A percentile compares a stretch with the other conserved stretches of the same genome.
phyloP scores from a whole-genome alignment of 53 echinoderm and acorn worm species.

The Zoroaster sp. region DNA sequence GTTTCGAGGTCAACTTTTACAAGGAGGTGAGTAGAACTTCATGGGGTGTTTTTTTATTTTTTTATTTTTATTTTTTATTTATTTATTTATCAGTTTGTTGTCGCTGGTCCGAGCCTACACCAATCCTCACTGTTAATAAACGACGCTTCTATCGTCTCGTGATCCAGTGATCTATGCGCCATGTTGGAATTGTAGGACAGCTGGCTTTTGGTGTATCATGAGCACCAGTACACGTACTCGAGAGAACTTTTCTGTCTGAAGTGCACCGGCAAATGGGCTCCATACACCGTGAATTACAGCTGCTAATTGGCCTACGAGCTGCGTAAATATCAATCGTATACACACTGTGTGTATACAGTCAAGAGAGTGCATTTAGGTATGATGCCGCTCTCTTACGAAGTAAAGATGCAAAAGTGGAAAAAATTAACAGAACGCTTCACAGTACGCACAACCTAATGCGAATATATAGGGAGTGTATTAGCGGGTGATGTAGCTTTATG shows the following conservation, averaged over 20 bases:
- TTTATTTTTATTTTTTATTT: no score
- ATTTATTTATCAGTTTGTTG: no score
- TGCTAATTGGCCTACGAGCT: constrained; percentile 37
- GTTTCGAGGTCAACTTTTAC: no score
- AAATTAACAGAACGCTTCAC: neutral
- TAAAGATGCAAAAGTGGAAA: neutral
- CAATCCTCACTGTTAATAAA: no score
- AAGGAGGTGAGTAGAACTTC: no score
- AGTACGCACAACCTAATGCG: neutral
- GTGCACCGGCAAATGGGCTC: constrained; percentile 46
- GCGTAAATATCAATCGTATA: neutral
- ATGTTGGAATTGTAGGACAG: neutral
- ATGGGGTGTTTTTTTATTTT: no score
- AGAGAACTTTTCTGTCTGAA: constrained; percentile 28
- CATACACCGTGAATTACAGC: constrained; percentile 51
- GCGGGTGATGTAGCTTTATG: neutral
- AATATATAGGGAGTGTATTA: neutral
- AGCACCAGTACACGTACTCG: neutral
- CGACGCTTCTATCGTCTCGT: no score
- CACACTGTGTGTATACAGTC: neutral
- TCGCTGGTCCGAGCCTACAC: no score
- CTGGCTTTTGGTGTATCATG: neutral
- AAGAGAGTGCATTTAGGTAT: neutral
- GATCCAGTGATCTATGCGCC: neutral
- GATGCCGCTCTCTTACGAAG: neutral